Base-by-base conservation (phyloP, 2,797 vertebrate genomes). In the Myotis myotis region DNA sequence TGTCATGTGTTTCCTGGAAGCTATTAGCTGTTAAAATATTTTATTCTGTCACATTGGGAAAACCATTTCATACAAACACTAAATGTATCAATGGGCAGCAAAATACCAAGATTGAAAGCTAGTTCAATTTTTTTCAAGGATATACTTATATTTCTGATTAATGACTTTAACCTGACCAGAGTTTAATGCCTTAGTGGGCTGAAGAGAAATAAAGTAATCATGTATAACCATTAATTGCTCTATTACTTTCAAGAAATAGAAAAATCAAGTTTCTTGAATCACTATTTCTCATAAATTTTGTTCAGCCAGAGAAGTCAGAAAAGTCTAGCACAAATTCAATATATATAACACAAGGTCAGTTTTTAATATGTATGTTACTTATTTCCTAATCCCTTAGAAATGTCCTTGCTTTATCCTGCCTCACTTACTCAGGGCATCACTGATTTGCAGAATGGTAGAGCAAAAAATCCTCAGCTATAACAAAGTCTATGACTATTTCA, bases 41-140 rank as follows among this genome's bases (percentile, higher is more conserved):
- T 97, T 79, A 94, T 93, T 94, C 28, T 95, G 66, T 91, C 66
- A 68, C 60, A 89, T 66, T 6, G 36, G 71, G n/a, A 96, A 97
- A 97, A 97, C 72, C 57, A 72, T 91, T 95, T 96, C 96, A 97
- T 75, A 71, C 0, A 83, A 84, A 85, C 41, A 95, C 23, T 84
- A 80, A 88, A 85, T 72, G 13, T 93, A 28, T 93, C 95, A 97
- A 92, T 93, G 57, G 91, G 81, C 79, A 84, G 8, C 91, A 94
- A 96, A 96, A 95, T 49, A 92, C 2, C 30, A 97, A 78, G 57
- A 95, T 85, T 95, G 89, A 97, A 47, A 94, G 70, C 36, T 90
- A 62, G 57, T 95, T 85, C 23, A 53, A 96, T 64, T 68, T 94
- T 98, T 97, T 93, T 68, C 62, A 96, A 96, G 89, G 74, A 89